Percentiles rank a stretch among this genome's conserved stretches.
phyloP scores from a whole-genome alignment of 2,888 invertebrate species.

The Cecidostiba fungosa region DNA sequence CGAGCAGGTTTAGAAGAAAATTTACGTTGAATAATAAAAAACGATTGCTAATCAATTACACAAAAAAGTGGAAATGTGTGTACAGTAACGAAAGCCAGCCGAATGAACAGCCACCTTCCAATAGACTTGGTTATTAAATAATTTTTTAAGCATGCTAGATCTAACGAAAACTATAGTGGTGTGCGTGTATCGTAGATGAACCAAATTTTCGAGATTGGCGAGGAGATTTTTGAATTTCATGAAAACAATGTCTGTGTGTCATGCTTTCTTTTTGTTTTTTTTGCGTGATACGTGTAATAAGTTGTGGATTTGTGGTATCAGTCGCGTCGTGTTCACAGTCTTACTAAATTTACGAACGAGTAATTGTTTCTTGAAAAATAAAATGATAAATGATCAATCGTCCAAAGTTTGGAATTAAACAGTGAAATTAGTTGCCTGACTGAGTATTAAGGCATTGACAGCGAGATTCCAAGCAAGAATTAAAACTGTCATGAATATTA shows the following conservation, averaged over 20 bases:
- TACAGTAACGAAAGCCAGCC: conserved; percentile 72
- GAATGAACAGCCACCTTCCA: conserved; percentile 75
- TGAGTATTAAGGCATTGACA: conserved; percentile 72
- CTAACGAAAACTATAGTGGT: conserved; percentile 72
- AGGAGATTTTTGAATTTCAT: conserved; percentile 52
- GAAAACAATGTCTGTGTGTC: conserved; percentile 62
- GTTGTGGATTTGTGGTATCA: conserved; percentile 57
- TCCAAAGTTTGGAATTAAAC: conserved; percentile 46
- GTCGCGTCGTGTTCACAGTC: conserved; percentile 57
- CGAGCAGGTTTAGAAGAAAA: conserved; percentile 51
- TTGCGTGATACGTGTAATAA: conserved; percentile 60
- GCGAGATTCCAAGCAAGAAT: conserved; percentile 72
- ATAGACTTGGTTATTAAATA: conserved; percentile 78
- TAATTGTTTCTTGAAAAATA: conserved; percentile 37
- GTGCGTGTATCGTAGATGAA: conserved; percentile 67
- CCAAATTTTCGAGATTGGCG: conserved; percentile 58
- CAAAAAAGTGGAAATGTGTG: conserved; percentile 69
- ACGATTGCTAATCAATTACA: conserved; percentile 64
- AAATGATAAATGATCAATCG: conserved; percentile 31
- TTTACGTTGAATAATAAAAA: conserved; percentile 59
- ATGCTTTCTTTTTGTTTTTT: conserved; percentile 62
- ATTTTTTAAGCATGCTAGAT: conserved; percentile 79
- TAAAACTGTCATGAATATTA: conserved; percentile 69
- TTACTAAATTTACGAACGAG: conserved; percentile 35
- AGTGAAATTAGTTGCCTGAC: conserved; percentile 60